A percentile compares a stretch with the other conserved stretches of the same genome.
phyloP scores from a whole-genome alignment of 2,797 vertebrate species.

The Oreonectes daqikongensis region DNA sequence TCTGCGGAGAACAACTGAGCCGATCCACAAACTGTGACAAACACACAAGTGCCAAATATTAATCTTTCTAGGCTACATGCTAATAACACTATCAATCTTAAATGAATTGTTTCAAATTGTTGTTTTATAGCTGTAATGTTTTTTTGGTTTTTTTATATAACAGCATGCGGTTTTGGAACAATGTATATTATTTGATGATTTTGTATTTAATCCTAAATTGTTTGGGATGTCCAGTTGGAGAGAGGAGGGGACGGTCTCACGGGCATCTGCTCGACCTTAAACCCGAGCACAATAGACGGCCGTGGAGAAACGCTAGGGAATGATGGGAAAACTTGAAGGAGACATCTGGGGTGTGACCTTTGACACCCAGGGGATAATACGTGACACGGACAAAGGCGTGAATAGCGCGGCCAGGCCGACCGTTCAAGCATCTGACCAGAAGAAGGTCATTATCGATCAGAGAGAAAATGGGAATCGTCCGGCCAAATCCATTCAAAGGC shows the following conservation, averaged over 20 bases:
- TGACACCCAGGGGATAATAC: slow-evolving; percentile 65
- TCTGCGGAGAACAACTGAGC: slow-evolving; percentile 53
- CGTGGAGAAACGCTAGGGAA: slow-evolving; percentile 69
- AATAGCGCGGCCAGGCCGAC: slow-evolving; percentile 52
- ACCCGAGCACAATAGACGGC: slow-evolving; percentile 69
- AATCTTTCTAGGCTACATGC: too few species aligned
- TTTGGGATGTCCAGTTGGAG: slow-evolving; percentile 70
- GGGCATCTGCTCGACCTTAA: slow-evolving; percentile 61
- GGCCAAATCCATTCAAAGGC: slow-evolving; percentile 21
- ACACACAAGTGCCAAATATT: too few species aligned
- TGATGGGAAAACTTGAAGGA: slow-evolving; percentile 71
- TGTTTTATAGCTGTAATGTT: too few species aligned
- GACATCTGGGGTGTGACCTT: slow-evolving; percentile 79
- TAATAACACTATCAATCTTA: too few species aligned
- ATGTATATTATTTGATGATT: too few species aligned
- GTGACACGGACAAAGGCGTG: slow-evolving; percentile 66
- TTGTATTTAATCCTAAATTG: slow-evolving; percentile 48
- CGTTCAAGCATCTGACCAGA: slow-evolving; percentile 65
- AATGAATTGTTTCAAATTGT: too few species aligned
- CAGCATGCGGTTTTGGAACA: too few species aligned
- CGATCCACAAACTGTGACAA: not conserved
- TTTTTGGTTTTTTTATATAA: too few species aligned
- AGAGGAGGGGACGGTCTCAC: slow-evolving; percentile 46
- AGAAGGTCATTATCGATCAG: slow-evolving; percentile 69
- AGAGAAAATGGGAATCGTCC: slow-evolving; percentile 43